phyloP scores from a whole-genome alignment of 2,888 invertebrate genomes.

The Gnatocerus cornutus region DNA sequence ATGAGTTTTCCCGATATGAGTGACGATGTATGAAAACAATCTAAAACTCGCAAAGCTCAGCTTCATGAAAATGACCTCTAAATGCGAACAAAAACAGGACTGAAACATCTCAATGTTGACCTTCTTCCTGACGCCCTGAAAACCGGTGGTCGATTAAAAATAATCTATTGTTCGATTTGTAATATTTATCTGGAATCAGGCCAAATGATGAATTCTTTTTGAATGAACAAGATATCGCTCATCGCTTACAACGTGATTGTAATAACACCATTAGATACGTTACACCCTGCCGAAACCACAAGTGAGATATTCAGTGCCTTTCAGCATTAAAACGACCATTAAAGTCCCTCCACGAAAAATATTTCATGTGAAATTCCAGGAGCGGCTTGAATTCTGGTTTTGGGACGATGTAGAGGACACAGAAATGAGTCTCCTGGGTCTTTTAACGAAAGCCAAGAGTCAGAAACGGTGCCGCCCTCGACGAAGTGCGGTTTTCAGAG shows the following conservation, averaged over 20 bases:
- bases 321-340: not conserved
- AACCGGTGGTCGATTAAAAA: slow-evolving; percentile 27
- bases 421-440: slow-evolving; percentile 18
- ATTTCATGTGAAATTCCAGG: slow-evolving; percentile 22
- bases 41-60: not conserved
- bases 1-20: not conserved
- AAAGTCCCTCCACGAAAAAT: slow-evolving; percentile 5
- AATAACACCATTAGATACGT: not conserved
- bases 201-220: slow-evolving; percentile 35
- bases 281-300: slow-evolving; percentile 5
- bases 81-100: not conserved
- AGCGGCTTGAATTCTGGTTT: slow-evolving; percentile 10
- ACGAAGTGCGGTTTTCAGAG: not conserved
- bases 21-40: not conserved
- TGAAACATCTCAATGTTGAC: not conserved
- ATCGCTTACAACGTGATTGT: slow-evolving; percentile 18
- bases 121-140: not conserved
- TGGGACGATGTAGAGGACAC: not conserved
- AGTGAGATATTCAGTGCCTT: not conserved
- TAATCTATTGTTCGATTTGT: slow-evolving; percentile 23
- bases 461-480: slow-evolving; percentile 7
- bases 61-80: not conserved
- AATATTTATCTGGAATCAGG: slow-evolving; percentile 39
- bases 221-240: slow-evolving; percentile 19
- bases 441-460: slow-evolving; percentile 19